Conservation (phyloP, 2,113 vertebrate species). For the Meles meles region DNA sequence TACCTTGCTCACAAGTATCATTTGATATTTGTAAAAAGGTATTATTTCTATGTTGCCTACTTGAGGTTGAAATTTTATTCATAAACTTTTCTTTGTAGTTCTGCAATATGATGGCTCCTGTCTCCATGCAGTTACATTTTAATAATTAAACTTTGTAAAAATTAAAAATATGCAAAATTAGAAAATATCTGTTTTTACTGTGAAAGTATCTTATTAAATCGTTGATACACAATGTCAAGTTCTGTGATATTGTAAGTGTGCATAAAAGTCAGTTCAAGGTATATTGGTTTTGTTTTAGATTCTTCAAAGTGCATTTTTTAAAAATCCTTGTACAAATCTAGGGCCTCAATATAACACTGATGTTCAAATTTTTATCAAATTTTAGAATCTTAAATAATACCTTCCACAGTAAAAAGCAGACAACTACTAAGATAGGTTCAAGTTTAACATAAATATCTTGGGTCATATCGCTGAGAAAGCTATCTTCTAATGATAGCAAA, state of each 20-base stretch:
- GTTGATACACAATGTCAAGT: neutral
- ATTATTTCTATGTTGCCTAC: neutral
- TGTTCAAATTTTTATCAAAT: neutral
- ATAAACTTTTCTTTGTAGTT: neutral
- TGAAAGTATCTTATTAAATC: neutral
- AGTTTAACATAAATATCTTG: neutral
- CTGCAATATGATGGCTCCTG: neutral
- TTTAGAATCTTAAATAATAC: neutral
- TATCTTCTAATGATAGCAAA: neutral
- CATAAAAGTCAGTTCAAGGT: neutral
- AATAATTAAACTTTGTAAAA: conserved; percentile 12
- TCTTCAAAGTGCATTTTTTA: neutral
- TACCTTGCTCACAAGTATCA: neutral
- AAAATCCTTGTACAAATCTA: neutral
- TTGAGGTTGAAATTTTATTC: neutral
- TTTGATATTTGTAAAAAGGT: neutral
- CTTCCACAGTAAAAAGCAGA: neutral
- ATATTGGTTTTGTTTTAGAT: neutral
- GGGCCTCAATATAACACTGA: neutral
- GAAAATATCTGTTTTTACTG: neutral
- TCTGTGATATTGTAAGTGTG: neutral
- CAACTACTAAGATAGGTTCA: neutral
- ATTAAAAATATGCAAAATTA: neutral
- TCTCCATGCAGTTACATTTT: neutral
- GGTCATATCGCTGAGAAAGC: neutral